Percentiles rank a stretch among this genome's conserved stretches.
Conservation (phyloP, 1,140 invertebrate genomes). For the Ceratina australensis region DNA sequence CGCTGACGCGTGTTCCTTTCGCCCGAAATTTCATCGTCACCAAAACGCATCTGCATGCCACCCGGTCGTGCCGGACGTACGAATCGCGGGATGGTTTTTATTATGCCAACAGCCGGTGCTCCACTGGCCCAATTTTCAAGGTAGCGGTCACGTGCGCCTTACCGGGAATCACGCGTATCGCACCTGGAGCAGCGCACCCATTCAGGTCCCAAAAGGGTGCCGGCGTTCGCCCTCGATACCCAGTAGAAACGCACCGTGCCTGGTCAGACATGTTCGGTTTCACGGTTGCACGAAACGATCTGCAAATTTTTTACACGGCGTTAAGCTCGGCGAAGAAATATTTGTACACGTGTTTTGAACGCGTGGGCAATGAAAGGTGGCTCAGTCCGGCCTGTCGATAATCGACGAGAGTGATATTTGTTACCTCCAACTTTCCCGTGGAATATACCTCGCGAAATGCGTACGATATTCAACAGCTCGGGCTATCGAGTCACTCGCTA, state of each 20-base stretch:
- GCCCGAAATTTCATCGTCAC: conserved; percentile 8
- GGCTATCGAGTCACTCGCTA: conserved; percentile 50
- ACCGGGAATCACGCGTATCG: conserved; percentile 10
- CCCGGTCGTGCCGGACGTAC: not conserved
- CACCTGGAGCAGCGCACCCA: conserved; percentile 1
- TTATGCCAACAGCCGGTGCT: conserved; percentile 8
- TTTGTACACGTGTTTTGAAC: too few species aligned
- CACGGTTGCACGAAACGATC: too few species aligned
- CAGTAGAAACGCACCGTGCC: not conserved
- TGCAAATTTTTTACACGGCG: too few species aligned
- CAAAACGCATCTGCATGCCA: not conserved
- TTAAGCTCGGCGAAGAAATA: too few species aligned
- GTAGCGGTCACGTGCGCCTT: conserved; percentile 26
- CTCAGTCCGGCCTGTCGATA: too few species aligned
- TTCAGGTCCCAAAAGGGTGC: not conserved
- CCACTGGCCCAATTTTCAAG: conserved; percentile 50
- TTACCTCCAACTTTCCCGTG: not conserved
- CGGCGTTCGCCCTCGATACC: not conserved
- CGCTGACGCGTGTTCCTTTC: not conserved
- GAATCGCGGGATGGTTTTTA: conserved; percentile 12
- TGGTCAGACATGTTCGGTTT: too few species aligned
- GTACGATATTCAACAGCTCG: conserved; percentile 20
- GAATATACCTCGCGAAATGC: not conserved
- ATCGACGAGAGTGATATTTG: too few species aligned
- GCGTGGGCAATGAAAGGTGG: too few species aligned